A percentile compares a stretch with the other conserved stretches of the same genome.
Conservation (phyloP, 1,140 invertebrate genomes). For the Paralvinella palmiformis region DNA sequence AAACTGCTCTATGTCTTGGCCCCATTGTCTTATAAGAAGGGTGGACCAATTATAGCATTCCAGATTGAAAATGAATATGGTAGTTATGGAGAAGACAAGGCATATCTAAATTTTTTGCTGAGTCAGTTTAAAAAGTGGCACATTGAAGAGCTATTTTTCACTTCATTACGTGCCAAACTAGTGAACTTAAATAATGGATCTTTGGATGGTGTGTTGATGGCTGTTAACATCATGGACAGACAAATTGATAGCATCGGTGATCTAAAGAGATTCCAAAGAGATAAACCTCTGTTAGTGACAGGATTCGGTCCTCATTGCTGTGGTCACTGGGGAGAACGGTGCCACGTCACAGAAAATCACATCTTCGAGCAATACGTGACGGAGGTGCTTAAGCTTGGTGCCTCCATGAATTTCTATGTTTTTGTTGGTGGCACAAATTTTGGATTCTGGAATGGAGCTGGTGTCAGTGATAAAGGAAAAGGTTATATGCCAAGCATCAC, state of each 20-base stretch:
- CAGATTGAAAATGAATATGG: conserved; percentile 52
- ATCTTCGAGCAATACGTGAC: background rate
- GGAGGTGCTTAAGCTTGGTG: conserved; percentile 27
- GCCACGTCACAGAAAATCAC: conserved; percentile 9
- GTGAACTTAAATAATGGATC: conserved; percentile 13
- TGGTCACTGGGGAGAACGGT: conserved; percentile 50
- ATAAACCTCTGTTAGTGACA: conserved; percentile 54
- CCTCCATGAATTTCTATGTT: conserved; percentile 61
- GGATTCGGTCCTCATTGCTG: conserved; percentile 60
- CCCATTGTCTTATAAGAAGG: conserved; percentile 58
- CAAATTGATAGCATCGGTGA: background rate
- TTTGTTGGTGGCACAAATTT: conserved; percentile 58
- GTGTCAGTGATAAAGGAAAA: conserved; percentile 24
- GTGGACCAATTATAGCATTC: conserved; percentile 71
- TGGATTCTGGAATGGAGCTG: conserved; percentile 59
- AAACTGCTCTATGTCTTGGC: conserved; percentile 53
- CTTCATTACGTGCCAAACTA: conserved; percentile 44
- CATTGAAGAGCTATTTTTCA: conserved; percentile 48
- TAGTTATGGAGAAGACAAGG: background rate
- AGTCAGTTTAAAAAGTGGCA: conserved; percentile 28
- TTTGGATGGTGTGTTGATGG: background rate
- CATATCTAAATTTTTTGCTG: background rate
- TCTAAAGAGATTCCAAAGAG: conserved; percentile 49
- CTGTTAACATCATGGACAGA: background rate
- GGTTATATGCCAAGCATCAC: background rate